Percentiles rank a stretch among this genome's conserved stretches.
These are phyloP conservation scores for Rapana venosa DNA, from an alignment of 2,888 invertebrate species.

Conservation along the genomic window DNA sequence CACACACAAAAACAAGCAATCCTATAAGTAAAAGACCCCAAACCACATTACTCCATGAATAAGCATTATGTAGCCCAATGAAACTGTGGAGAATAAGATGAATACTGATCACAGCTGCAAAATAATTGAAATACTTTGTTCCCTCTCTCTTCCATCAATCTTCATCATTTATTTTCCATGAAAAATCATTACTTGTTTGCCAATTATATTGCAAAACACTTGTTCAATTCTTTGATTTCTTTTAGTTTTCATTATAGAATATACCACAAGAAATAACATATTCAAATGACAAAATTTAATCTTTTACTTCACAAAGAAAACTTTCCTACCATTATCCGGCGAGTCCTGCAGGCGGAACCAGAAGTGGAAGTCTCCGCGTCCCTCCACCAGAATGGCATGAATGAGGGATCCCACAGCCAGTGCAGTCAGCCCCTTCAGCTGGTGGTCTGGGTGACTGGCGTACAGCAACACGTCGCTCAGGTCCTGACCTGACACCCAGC, in stretches of 20 bases:
- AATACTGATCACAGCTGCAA: neutral
- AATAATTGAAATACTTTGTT: neutral
- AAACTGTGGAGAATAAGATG: neutral
- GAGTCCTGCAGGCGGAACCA: conserved; percentile 57
- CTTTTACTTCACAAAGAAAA: neutral
- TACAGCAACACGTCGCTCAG: conserved; percentile 86
- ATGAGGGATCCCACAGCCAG: conserved; percentile 85
- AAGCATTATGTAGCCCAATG: no score
- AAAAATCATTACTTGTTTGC: no score
- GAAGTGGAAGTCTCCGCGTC: conserved; percentile 67
- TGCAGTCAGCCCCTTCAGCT: conserved; percentile 87
- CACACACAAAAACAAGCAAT: no score
- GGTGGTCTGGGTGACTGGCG: conserved; percentile 88
- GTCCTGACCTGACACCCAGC: conserved; percentile 80
- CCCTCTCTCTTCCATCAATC: neutral
- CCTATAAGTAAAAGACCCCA: no score
- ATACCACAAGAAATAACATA: no score
- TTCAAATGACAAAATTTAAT: neutral
- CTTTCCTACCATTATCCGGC: conserved; percentile 20
- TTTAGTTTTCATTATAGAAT: no score
- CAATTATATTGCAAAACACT: no score
- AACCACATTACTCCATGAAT: no score
- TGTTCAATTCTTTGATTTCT: no score
- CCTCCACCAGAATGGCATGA: conserved; percentile 73
- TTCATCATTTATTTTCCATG: no score